Percentiles rank a stretch among this genome's conserved stretches.
phyloP scores from a whole-genome alignment of 2,113 vertebrate genomes.

The Planiliza haematocheilus region DNA sequence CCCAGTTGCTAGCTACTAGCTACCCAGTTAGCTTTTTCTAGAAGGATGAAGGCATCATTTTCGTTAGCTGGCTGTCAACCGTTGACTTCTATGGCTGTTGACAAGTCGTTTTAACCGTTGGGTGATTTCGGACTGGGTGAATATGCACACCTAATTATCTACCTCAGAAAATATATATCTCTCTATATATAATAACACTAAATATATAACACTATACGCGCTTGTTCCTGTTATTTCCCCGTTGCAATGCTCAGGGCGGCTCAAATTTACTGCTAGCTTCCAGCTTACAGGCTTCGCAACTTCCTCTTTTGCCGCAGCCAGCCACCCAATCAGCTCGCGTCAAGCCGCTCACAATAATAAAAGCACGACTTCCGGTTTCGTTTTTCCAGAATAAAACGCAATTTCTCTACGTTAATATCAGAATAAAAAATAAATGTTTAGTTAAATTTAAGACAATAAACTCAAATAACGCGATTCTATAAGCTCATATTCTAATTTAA shows the following conservation, averaged over 20 bases:
- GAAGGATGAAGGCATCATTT: constrained; percentile 57
- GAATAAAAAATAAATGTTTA: too few relatives aligned
- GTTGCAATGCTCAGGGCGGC: constrained; percentile 54
- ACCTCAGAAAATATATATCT: not conserved
- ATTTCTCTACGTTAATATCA: too few relatives aligned
- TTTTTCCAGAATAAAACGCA: constrained; percentile 6
- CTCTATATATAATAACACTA: not conserved
- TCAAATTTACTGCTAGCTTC: constrained; percentile 44
- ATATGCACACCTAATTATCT: constrained; percentile 9
- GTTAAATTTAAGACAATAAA: too few relatives aligned
- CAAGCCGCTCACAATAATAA: constrained; percentile 17
- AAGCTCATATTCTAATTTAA: too few relatives aligned
- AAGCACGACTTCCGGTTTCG: not conserved
- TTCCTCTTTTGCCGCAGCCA: constrained; percentile 69
- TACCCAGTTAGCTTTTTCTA: constrained; percentile 65
- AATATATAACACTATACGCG: constrained; percentile 15
- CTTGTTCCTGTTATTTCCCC: constrained; percentile 55
- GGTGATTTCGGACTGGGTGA: constrained; percentile 2
- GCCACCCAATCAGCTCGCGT: constrained; percentile 34
- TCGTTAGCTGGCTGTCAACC: constrained; percentile 64
- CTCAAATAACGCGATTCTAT: too few relatives aligned
- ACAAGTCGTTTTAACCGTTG: constrained; percentile 16
- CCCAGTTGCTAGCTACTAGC: constrained; percentile 60
- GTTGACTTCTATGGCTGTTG: constrained; percentile 39
- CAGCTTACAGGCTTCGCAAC: constrained; percentile 56